Evolutionary conservation across 1,140 invertebrate species (phyloP), one percentile per base, ranked within the genome.

Genomic region (Dinoponera quadriceps): DNA sequence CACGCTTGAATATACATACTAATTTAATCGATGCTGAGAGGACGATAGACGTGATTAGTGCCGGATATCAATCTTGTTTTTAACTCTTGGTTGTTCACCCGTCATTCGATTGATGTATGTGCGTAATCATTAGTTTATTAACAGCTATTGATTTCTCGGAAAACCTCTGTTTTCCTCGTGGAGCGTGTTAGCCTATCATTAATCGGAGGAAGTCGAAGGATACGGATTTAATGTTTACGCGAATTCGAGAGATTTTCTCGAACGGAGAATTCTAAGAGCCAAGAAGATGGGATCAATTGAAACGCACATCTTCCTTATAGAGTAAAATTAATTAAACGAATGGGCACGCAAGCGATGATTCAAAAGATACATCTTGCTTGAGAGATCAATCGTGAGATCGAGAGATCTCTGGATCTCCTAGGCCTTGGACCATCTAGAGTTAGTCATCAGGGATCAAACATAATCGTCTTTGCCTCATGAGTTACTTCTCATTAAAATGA

Each of bases 11-110:
- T 49, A 33, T 71, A 5, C 49, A 62, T 63, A 22, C 20, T 27
- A 71, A 2, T 54, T 49, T 74, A 27, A 78, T 78, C 44, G 33
- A 20, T 80, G 29, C 25, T 22, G 11, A 44, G 51, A 80, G 57
- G 16, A n/a, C n/a, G n/a, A 71, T 16, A 3, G 27, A 63, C 11
- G 18, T 78, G 29, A 80, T 54, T 48, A 44, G 38, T 49, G 27
- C 16, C 16, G 4, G 11, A 60, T 29, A 60, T 29, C 27, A 20
- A 33, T 60, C 33, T 63, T 16, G 20, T 14, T n/a, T n/a, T n/a
- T n/a, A 49, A 25, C 73, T 4, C 33, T 65, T 54, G 44, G 44
- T 66, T 63, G n/a, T 66, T 75, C 38, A 75, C 22, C 38, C 25
- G 13, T 49, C 14, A 29, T 49, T 44, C 38, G 38, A 44, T 9